Evolutionary conservation across 2,113 vertebrate species (phyloP).

Genomic region (Ploceus nigricollis): DNA sequence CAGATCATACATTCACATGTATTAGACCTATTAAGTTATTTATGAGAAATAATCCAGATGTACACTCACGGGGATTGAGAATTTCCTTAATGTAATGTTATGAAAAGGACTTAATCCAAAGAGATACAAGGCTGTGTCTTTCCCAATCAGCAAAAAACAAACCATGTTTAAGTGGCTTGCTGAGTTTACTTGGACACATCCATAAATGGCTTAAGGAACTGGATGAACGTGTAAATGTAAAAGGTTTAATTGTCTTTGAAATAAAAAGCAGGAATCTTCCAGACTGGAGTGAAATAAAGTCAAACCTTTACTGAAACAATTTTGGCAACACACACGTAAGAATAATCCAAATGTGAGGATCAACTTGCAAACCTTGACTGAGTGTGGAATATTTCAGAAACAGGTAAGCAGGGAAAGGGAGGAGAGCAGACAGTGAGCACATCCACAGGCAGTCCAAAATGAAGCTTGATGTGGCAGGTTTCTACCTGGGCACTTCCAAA

Average conservation of each 20-base stretch:
- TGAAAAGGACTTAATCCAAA: neutral
- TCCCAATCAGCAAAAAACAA: neutral
- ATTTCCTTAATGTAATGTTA: neutral
- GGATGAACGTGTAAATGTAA: neutral
- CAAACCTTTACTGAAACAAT: neutral
- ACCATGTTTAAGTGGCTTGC: neutral
- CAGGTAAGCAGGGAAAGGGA: neutral
- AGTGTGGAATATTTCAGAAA: neutral
- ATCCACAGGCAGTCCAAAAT: neutral
- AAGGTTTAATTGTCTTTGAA: neutral
- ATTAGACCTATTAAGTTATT: neutral
- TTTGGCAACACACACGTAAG: neutral
- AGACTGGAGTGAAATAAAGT: neutral
- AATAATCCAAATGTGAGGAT: neutral
- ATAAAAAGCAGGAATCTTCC: neutral
- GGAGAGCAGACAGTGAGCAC: neutral
- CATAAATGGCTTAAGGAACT: neutral
- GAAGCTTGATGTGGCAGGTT: neutral
- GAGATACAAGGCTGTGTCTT: neutral
- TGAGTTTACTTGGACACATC: neutral
- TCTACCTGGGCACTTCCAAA: neutral
- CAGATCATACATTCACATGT: neutral
- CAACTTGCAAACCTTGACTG: neutral
- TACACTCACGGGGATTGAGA: neutral
- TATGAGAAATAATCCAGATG: neutral